Evolutionary conservation across 1,140 invertebrate genomes (phyloP), one percentile per base, ranked within the genome.

Genomic region (Anthonomus grandis): DNA sequence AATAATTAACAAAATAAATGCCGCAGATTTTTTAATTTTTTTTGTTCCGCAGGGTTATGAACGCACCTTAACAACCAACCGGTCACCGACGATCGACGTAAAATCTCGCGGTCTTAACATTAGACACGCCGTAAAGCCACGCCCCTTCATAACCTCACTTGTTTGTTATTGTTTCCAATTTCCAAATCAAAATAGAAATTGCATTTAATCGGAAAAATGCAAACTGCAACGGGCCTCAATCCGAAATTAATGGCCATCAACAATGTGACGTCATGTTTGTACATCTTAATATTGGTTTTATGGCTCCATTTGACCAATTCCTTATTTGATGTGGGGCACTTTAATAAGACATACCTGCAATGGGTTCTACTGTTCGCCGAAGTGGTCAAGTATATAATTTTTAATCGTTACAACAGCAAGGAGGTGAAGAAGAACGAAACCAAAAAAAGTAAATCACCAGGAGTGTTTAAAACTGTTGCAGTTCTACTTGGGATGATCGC

Each of bases 381-480:
- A 63, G 36, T 62, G 8, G 13, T 66, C 10, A 71, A 71, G 57
- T 69, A 67, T 21, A 36, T 23, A 6, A 56, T 57, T 23, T 57
- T 34, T 24, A 50, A 42, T 9, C 38, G 37, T 1, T 45, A 34
- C 13, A 31, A 15, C 12, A 23, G 31, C 12, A 57, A 24, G 54
- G 51, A 44, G n/a, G 25, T 10, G 0, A 41, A 48, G 31, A 56
- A 52, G 22, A 31, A 13, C 45, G 45, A 57, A 8, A 55, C 31
- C 5, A 60, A 36, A 45, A 59, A 55, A 18, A 47, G 42, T 8
- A 60, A 51, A 55, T 21, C 71, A 0, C 71, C 70, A 45, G 72
- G 75, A 27, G 45, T 69, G 10, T 56, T 75, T 3, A 80, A 78
- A 57, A 73, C 71, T 60, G 9, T 66, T 0, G 17, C 73, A 2